Base-by-base conservation (phyloP, 2,113 vertebrate species). In the Sceloporus tristichus region DNA sequence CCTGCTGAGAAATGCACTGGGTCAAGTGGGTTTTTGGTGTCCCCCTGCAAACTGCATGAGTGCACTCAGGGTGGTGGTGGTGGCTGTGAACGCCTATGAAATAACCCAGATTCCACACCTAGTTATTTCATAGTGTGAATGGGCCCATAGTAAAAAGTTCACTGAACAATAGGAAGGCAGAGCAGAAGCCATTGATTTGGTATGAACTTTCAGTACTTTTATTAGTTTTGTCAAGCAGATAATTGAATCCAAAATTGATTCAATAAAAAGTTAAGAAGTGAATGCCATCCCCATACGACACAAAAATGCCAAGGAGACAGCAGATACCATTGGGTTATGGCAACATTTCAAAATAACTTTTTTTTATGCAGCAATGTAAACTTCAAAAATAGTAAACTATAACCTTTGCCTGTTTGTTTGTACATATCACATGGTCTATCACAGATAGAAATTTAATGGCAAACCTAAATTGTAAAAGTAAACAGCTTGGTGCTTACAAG, bases 381-480 rank as follows among this genome's bases (percentile, higher is more conserved):
- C 97, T 97, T 97, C 94, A 96, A 97, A 97, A 97, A 97, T 96
- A 97, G 97, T 96, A 97, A 97, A 97, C 96, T 97, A 96, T 94
- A 96, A 96, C 90, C 95, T 92, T 91, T 93, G n/a, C 2, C 0
- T 0, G 14, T 70, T 82, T 81, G 42, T 96, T 96, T 95, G 94
- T 95, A 96, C 96, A 95, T 94, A 95, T 94, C 94, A 90, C 93
- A 92, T 96, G 95, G 92, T 97, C 96, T 97, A 97, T 97, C 97
- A 97, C 96, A 96, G 97, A 97, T 96, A 97, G 97, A 97, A 97
- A 95, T 95, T 96, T 87, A 96, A 96, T 95, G 95, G 96, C 96
- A 94, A 97, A 97, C 95, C 96, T 96, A 95, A 94, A 93, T 91
- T 93, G 94, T 95, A 0, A 94, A 95, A 94, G 94, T 96, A 96